A percentile compares a stretch with the other conserved stretches of the same genome.
phyloP scores from a whole-genome alignment of 2,797 vertebrate genomes.

The Ceyx erithaca region DNA sequence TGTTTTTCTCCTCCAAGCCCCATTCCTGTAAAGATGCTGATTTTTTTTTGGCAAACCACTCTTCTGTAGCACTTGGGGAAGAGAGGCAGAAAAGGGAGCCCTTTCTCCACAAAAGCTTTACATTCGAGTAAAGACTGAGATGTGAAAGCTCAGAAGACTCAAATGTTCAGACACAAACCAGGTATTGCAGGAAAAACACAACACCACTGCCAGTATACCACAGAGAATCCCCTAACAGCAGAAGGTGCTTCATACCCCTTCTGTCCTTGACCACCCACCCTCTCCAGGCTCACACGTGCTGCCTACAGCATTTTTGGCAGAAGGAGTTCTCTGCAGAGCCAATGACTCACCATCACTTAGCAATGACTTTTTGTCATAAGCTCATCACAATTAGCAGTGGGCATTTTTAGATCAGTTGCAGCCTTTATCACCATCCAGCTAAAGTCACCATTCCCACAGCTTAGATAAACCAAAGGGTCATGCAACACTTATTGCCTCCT shows the following conservation, averaged over 20 bases:
- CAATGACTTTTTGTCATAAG: background rate
- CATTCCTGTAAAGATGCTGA: slow-evolving; percentile 29
- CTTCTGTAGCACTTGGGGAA: slow-evolving; percentile 26
- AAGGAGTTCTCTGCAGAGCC: background rate
- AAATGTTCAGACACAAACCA: background rate
- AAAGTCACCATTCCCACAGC: background rate
- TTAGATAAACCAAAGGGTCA: background rate
- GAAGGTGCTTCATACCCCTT: background rate
- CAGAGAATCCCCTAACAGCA: background rate
- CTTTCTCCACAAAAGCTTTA: background rate
- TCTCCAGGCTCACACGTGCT: background rate
- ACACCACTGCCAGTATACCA: background rate
- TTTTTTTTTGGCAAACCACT: slow-evolving; percentile 45
- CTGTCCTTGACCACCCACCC: background rate
- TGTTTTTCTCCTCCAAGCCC: slow-evolving; percentile 60
- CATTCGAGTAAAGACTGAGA: background rate
- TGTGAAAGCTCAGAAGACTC: background rate
- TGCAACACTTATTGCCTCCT: background rate
- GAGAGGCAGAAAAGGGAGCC: background rate
- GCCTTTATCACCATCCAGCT: background rate
- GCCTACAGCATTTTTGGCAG: background rate
- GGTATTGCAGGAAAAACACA: background rate
- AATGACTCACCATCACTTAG: background rate
- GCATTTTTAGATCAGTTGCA: background rate
- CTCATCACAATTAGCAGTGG: background rate